Evolutionary conservation across 2,888 invertebrate genomes (phyloP).

Genomic region (Phengaris arion): DNA sequence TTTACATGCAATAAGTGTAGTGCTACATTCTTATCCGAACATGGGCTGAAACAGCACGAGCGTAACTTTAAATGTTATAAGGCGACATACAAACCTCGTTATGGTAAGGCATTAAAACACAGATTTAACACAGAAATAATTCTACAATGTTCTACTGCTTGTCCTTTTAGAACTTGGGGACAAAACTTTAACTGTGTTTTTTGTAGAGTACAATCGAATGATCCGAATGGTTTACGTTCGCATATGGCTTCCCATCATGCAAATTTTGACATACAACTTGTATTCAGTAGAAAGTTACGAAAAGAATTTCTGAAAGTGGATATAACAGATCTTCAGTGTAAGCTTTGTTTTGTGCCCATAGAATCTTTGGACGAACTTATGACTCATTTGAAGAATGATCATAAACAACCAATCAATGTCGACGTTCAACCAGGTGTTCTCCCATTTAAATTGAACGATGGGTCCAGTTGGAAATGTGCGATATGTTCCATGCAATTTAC

Average conservation of each 20-base stretch:
- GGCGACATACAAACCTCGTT: constrained; percentile 66
- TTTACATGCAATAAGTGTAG: constrained; percentile 71
- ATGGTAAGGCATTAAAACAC: constrained; percentile 66
- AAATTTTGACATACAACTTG: constrained; percentile 64
- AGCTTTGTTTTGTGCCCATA: constrained; percentile 64
- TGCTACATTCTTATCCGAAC: constrained; percentile 67
- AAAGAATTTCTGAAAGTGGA: constrained; percentile 71
- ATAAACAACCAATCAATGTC: constrained; percentile 67
- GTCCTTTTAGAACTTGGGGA: constrained; percentile 71
- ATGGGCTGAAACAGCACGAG: constrained; percentile 66
- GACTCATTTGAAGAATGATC: constrained; percentile 64
- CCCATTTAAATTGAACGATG: constrained; percentile 68
- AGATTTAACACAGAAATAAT: constrained; percentile 71
- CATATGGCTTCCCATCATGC: constrained; percentile 69
- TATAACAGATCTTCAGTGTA: constrained; percentile 70
- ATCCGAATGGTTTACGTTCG: constrained; percentile 64
- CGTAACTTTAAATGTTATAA: constrained; percentile 69
- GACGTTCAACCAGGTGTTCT: constrained; percentile 70
- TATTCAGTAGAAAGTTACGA: constrained; percentile 65
- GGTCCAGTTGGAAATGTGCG: constrained; percentile 67
- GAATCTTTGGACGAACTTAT: constrained; percentile 64
- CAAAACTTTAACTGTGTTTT: constrained; percentile 72
- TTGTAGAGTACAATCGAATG: constrained; percentile 68
- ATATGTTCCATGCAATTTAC: constrained; percentile 66
- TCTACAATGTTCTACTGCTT: constrained; percentile 68